Evolutionary conservation across 2,888 invertebrate genomes (phyloP), one percentile per base, ranked within the genome.

Genomic region (Volucella zonaria): DNA sequence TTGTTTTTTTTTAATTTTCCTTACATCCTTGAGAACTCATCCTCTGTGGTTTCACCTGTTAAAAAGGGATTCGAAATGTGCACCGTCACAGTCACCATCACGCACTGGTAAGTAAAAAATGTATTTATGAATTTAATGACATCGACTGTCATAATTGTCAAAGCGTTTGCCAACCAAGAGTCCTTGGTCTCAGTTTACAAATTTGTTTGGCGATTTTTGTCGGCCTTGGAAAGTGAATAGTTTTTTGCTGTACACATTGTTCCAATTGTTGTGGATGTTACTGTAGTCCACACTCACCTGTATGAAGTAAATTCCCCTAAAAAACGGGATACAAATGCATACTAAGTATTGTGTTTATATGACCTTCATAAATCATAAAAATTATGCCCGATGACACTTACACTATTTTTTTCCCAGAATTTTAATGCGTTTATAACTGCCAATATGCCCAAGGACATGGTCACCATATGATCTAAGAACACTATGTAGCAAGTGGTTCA

Each of bases 361-460:
- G 74, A 68, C 86, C 86, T 86, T 78, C 86, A 86, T 78, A 86
- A 82, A 82, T 86, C 82, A 74, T 86, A 82, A 54, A 77, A 86
- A 78, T 70, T 51, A 85, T 81, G 58, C 14, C 43, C 64, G 67
- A 81, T 58, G 76, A 68, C 74, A 85, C 77, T 81, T 73, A 75
- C 81, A 77, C 58, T 18, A 77, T 52, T 66, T 79, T 71, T 59
- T 58, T 42, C 51, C 51, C 75, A 66, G 18, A 67, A 61, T 59
- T 59, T 59, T 66, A 58, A 52, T 76, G 43, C 8, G 45, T 47
- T 75, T 68, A 64, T 62, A 58, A 80, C 52, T 40, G 70, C 14
- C 11, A 64, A 66, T 31, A 74, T 52, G 76, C 54, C 68, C 81
- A 81, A 73, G 85, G 85, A 81, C 80, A 81, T 51, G 12, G 64